Conservation (phyloP, 2,797 vertebrate species). For the Bovichtus variegatus region DNA sequence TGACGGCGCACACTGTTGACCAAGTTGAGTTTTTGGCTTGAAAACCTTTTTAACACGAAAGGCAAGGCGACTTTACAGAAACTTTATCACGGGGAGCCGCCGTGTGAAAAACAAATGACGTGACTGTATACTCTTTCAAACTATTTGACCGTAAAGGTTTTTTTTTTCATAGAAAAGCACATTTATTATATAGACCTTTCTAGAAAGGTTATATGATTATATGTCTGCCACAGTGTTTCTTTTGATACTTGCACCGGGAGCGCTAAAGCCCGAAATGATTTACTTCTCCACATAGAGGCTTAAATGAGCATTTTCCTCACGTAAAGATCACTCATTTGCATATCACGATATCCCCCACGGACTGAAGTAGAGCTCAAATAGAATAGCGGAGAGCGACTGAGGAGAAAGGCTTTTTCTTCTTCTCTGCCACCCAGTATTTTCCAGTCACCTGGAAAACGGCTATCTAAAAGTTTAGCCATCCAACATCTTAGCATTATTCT, state of each 20-base stretch:
- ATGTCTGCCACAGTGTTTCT: background rate
- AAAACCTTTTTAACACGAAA: no score
- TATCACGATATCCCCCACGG: slow-evolving; percentile 8
- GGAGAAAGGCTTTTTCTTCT: background rate
- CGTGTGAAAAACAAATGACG: background rate
- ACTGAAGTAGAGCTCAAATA: background rate
- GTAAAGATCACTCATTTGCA: slow-evolving; percentile 20
- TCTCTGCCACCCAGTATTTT: slow-evolving; percentile 10
- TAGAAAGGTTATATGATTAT: background rate
- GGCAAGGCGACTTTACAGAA: background rate
- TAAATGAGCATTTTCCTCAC: slow-evolving; percentile 24
- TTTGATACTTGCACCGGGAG: no score
- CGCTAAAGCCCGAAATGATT: background rate
- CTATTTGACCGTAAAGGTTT: background rate
- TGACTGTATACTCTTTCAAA: background rate
- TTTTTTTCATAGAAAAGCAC: no score
- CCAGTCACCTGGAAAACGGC: slow-evolving; percentile 22
- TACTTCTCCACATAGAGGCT: background rate
- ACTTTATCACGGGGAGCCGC: background rate
- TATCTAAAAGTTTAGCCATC: slow-evolving; percentile 20
- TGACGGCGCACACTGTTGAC: no score
- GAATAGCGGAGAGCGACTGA: background rate
- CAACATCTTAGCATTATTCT: slow-evolving; percentile 35
- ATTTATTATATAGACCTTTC: no score
- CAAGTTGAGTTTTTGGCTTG: no score